phyloP scores from a whole-genome alignment of 2,113 vertebrate genomes.

The Polypterus senegalus region DNA sequence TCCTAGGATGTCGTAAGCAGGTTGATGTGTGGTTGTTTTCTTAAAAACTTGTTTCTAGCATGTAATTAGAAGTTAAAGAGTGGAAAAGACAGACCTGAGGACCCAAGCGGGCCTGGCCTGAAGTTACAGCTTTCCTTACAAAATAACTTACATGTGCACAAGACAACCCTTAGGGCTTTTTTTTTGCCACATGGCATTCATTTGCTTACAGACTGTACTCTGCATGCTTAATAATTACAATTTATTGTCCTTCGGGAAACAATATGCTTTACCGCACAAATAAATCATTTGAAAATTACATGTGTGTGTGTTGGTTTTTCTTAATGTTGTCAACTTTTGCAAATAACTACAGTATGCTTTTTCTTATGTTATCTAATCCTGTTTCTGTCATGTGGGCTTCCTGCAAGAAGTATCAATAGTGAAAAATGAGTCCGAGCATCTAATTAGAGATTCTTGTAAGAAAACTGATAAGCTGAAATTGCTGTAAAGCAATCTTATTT shows the following conservation, averaged over 20 bases:
- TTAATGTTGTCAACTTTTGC: no score
- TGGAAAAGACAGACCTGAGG: background rate
- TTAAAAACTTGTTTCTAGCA: background rate
- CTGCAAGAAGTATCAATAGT: no score
- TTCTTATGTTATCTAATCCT: no score
- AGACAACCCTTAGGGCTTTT: background rate
- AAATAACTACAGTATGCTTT: no score
- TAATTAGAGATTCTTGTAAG: no score
- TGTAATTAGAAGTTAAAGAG: background rate
- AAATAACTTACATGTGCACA: constrained; percentile 4
- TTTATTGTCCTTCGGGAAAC: constrained; percentile 2
- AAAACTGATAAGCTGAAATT: no score
- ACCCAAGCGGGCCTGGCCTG: background rate
- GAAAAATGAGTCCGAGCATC: no score
- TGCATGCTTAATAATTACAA: constrained; percentile 3
- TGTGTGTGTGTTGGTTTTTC: background rate
- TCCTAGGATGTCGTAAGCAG: no score
- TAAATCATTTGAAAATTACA: background rate
- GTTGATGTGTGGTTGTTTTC: no score
- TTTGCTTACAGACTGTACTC: background rate
- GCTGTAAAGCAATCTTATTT: no score
- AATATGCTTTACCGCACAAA: background rate
- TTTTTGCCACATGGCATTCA: constrained; percentile 1
- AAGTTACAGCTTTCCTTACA: background rate
- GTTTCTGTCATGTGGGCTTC: no score